Conservation (phyloP, 1,140 invertebrate species). For the Sminthurinus signatus region DNA sequence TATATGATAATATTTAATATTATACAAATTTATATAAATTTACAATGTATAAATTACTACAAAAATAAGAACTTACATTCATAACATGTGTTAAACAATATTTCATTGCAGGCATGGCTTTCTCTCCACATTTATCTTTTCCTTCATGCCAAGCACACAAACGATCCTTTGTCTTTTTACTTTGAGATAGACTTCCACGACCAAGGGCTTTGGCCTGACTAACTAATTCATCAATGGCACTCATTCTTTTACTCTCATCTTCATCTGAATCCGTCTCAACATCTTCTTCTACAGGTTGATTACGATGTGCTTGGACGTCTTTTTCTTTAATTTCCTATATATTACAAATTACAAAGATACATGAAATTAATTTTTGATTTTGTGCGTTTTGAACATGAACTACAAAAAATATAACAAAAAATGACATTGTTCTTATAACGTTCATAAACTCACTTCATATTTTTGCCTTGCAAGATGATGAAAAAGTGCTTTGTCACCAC, state of each 20-base stretch:
- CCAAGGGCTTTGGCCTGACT: too few species aligned
- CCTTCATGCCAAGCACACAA: neutral
- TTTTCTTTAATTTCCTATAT: conserved; percentile 3
- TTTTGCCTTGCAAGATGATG: conserved; percentile 7
- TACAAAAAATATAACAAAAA: too few species aligned
- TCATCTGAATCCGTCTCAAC: neutral
- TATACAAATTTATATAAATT: too few species aligned
- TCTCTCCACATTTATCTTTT: neutral
- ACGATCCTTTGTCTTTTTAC: neutral
- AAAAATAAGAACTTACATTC: neutral
- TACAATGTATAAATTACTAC: neutral
- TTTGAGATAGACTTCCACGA: neutral
- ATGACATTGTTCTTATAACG: neutral
- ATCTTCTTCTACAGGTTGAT: neutral
- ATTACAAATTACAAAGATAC: neutral
- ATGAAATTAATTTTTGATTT: neutral
- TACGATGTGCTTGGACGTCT: neutral
- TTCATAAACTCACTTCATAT: conserved; percentile 1
- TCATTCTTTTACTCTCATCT: neutral
- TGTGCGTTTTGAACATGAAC: neutral
- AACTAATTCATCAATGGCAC: neutral
- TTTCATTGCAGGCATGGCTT: neutral
- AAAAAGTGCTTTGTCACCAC: neutral
- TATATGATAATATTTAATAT: too few species aligned
- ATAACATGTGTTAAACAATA: neutral